Evolutionary conservation across 2,797 vertebrate genomes (phyloP), one percentile per base, ranked within the genome.

Genomic region (Paramormyrops hopkinsi): DNA sequence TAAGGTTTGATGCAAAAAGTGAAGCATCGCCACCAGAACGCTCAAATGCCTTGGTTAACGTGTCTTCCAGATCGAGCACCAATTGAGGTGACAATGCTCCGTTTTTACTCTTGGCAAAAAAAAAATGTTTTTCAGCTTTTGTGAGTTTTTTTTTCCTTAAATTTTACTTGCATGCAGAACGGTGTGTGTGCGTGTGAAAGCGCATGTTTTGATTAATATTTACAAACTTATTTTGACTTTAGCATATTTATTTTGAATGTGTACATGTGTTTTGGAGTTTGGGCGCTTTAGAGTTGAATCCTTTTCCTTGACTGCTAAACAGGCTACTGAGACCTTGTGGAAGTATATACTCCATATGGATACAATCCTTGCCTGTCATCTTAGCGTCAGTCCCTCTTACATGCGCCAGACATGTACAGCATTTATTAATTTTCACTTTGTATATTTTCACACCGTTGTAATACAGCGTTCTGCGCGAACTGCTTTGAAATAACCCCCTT

Each of bases 1-100:
- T 25, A 65, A 29, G 33, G 73, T 89, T 91, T n/a, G 89, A 90
- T 89, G 91, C 93, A 3, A 37, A 88, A 76, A 76, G 11, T 83
- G 92, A 92, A 92, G 88, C 89, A 86, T 88, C 85, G 79, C 91
- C 91, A 91, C 90, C 88, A 92, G 89, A 53, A 87, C 4, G 93
- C 90, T 92, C 93, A 93, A 93, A 94, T 95, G 95, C 95, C 95
- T 95, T 96, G 91, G 91, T 91, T 92, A 93, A 89, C 91, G 90
- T 92, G 92, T 94, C 92, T 93, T 93, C 91, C 88, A 51, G 89
- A 91, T 90, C 91, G 89, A 88, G 91, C 93, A 91, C 90, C 89
- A 54, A 84, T 91, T 22, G 86, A 90, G 88, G 89, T 91, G 89
- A n/a, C 2, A 11, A n/a, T 41, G 41, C 41, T 82, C 17, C 76